A percentile compares a stretch with the other conserved stretches of the same genome.
phyloP scores from a whole-genome alignment of 1,140 invertebrate genomes.

The Scylla paramamosain region DNA sequence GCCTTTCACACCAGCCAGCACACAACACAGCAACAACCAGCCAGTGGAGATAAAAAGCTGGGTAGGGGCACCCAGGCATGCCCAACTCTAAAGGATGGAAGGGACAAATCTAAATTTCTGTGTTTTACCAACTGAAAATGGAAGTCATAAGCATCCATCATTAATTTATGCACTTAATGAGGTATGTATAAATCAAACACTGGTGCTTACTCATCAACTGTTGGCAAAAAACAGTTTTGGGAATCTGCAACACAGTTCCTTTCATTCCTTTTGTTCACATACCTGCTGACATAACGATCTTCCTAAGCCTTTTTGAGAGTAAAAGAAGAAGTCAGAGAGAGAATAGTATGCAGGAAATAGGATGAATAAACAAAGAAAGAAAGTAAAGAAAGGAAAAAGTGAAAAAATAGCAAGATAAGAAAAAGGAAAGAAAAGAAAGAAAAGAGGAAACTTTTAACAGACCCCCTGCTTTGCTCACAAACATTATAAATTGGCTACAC shows the following conservation, averaged over 20 bases:
- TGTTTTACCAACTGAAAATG: not conserved
- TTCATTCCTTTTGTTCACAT: not conserved
- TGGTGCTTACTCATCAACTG: not conserved
- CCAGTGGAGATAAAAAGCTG: not conserved
- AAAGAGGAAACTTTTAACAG: too few relatives aligned
- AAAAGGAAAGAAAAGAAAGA: not conserved
- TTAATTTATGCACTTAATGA: not conserved
- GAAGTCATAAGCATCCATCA: not conserved
- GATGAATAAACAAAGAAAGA: not conserved
- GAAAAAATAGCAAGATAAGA: not conserved
- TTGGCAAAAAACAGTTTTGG: not conserved
- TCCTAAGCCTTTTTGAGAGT: not conserved
- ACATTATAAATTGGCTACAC: too few relatives aligned
- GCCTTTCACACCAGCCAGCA: not conserved
- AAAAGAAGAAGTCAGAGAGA: not conserved
- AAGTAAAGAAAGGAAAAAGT: not conserved
- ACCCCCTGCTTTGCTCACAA: too few relatives aligned
- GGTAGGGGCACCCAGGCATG: not conserved
- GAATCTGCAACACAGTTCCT: not conserved
- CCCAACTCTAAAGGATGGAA: not conserved
- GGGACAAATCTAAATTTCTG: not conserved
- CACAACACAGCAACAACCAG: conserved; percentile 20
- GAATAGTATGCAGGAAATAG: not conserved
- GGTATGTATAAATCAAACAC: not conserved
- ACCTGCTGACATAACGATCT: not conserved